phyloP scores from a whole-genome alignment of 1,140 invertebrate genomes.

The Asobara japonica region DNA sequence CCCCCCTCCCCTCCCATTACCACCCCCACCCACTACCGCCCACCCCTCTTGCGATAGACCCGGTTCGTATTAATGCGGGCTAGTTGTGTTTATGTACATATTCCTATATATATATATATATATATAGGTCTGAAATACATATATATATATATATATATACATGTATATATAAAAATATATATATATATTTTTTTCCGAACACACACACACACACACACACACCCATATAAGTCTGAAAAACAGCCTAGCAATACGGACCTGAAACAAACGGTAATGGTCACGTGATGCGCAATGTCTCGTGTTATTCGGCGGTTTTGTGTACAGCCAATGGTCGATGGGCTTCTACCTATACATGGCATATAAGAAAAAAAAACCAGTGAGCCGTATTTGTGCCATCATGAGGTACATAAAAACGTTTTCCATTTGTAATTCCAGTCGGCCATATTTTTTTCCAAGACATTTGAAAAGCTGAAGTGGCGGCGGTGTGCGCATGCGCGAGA shows the following conservation, averaged over 20 bases:
- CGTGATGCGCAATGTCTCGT: constrained; percentile 24
- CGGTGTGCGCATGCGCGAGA: too few relatives aligned
- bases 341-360: background rate
- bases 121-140: background rate
- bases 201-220: too few relatives aligned
- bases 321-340: constrained; percentile 3
- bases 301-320: constrained; percentile 14
- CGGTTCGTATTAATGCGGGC: constrained; percentile 23
- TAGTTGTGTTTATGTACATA: constrained; percentile 11
- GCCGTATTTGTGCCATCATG: too few relatives aligned
- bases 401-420: too few relatives aligned
- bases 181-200: too few relatives aligned
- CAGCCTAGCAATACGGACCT: background rate
- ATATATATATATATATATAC: too few relatives aligned
- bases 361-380: too few relatives aligned
- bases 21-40: background rate
- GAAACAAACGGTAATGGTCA: constrained; percentile 17
- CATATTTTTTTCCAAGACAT: too few relatives aligned
- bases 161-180: too few relatives aligned
- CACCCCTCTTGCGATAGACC: background rate
- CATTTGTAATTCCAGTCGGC: too few relatives aligned
- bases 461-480: too few relatives aligned
- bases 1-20: background rate
- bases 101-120: background rate
- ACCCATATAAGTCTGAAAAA: too few relatives aligned